A percentile compares a stretch with the other conserved stretches of the same genome.
phyloP scores from a whole-genome alignment of 1,140 invertebrate species.

The Microplitis demolitor region DNA sequence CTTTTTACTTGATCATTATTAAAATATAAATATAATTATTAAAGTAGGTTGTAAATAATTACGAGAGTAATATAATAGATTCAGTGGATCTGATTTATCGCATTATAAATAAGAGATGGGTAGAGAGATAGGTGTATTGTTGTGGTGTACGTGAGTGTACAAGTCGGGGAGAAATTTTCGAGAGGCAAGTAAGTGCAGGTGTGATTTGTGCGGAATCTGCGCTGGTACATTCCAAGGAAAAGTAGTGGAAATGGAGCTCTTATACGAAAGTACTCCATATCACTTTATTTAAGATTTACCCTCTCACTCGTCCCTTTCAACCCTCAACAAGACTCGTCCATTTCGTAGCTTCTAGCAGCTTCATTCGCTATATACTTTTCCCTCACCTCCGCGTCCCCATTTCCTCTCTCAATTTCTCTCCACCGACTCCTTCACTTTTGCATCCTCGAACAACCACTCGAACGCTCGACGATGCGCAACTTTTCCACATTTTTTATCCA shows the following conservation, averaged over 20 bases:
- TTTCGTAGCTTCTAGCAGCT: slow-evolving; percentile 51
- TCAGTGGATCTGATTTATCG: too few species aligned
- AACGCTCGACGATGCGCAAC: slow-evolving; percentile 43
- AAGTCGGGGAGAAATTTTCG: background rate
- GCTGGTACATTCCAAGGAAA: slow-evolving; percentile 2
- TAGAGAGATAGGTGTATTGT: too few species aligned
- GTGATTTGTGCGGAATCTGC: background rate
- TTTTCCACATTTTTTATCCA: slow-evolving; percentile 31
- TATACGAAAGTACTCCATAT: slow-evolving; percentile 65
- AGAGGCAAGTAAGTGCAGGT: background rate
- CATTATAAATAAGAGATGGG: too few species aligned
- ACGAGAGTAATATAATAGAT: too few species aligned
- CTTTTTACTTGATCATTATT: too few species aligned
- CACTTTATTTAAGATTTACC: slow-evolving; percentile 65
- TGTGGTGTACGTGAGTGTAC: background rate
- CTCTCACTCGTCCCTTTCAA: slow-evolving; percentile 61
- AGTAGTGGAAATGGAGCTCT: slow-evolving; percentile 59
- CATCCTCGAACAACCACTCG: slow-evolving; percentile 40
- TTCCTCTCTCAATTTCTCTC: background rate
- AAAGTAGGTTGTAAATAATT: too few species aligned
- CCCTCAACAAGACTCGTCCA: slow-evolving; percentile 63
- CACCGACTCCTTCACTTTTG: slow-evolving; percentile 23
- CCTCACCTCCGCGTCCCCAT: slow-evolving; percentile 1
- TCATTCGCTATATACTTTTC: slow-evolving; percentile 27
- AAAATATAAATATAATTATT: too few species aligned